Evolutionary conservation across 1,140 invertebrate species (phyloP).

Genomic region (Ips typographus): DNA sequence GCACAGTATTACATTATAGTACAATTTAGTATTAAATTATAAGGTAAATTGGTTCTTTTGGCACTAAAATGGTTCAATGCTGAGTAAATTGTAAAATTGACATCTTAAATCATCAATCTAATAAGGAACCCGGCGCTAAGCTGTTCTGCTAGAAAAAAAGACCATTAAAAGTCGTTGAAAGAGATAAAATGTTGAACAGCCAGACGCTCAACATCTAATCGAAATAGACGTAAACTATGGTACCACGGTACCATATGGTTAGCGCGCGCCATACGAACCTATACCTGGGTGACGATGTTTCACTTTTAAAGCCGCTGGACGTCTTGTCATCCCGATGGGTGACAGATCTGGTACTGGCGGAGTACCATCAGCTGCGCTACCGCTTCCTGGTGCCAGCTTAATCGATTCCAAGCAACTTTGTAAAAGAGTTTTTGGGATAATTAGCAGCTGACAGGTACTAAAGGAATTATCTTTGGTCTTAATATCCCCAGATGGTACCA

Average conservation of each 20-base stretch:
- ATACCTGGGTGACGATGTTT: constrained; percentile 26
- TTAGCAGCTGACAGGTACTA: constrained; percentile 12
- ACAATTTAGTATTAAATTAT: no score
- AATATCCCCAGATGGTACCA: no score
- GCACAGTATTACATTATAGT: no score
- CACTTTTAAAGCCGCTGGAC: constrained; percentile 17
- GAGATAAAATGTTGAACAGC: constrained; percentile 22
- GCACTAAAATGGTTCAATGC: no score
- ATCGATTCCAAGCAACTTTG: background rate
- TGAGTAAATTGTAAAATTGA: no score
- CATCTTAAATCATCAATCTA: no score
- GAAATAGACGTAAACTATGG: constrained; percentile 25
- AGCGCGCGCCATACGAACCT: constrained; percentile 25
- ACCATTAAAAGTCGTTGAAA: constrained; percentile 9
- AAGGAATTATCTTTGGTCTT: no score
- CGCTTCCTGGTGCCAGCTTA: background rate
- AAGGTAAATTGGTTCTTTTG: no score
- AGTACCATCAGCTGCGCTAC: constrained; percentile 4
- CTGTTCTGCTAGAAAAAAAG: background rate
- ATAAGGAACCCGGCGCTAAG: background rate
- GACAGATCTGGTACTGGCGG: constrained; percentile 19
- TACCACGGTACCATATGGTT: constrained; percentile 24
- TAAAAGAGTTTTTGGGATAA: background rate
- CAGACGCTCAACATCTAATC: constrained; percentile 22
- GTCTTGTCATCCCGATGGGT: constrained; percentile 10